These are phyloP conservation scores for Sebastes fasciatus DNA, from an alignment of 2,113 vertebrate species.

Conservation along the genomic window DNA sequence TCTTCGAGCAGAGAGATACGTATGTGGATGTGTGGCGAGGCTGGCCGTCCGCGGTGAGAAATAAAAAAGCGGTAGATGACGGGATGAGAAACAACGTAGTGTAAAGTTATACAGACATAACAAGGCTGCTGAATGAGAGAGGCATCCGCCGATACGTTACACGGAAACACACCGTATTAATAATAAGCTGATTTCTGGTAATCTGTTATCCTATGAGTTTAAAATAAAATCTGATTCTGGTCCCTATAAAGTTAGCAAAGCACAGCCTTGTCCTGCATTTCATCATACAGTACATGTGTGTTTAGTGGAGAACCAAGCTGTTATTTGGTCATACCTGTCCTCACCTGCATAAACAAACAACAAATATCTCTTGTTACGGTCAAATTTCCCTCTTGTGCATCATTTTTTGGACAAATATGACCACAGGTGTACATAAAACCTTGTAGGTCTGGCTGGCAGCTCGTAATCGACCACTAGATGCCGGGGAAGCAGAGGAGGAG, in stretches of 20 bases:
- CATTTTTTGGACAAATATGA: not conserved
- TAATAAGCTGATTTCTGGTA: not conserved
- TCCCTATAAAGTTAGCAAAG: not conserved
- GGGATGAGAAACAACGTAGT: no score
- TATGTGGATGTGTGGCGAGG: no score
- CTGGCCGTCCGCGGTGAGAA: no score
- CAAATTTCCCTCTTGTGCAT: not conserved
- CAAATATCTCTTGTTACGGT: no score
- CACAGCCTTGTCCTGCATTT: not conserved
- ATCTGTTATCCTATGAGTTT: not conserved
- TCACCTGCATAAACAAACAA: not conserved
- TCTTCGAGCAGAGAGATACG: no score
- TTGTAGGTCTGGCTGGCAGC: slow-evolving; percentile 55
- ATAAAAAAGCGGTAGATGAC: no score
- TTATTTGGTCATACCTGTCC: not conserved
- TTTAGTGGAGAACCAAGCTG: not conserved
- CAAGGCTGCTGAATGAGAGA: no score
- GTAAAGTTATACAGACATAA: no score
- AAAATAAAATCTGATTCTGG: not conserved
- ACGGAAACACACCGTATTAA: no score
- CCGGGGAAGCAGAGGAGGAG: slow-evolving; percentile 48
- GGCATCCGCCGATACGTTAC: no score
- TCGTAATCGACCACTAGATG: slow-evolving; percentile 13
- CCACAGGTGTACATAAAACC: slow-evolving; percentile 52
- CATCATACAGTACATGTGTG: not conserved